Evolutionary conservation across 2,797 vertebrate genomes (phyloP).

Genomic region (Heliangelus exortis): DNA sequence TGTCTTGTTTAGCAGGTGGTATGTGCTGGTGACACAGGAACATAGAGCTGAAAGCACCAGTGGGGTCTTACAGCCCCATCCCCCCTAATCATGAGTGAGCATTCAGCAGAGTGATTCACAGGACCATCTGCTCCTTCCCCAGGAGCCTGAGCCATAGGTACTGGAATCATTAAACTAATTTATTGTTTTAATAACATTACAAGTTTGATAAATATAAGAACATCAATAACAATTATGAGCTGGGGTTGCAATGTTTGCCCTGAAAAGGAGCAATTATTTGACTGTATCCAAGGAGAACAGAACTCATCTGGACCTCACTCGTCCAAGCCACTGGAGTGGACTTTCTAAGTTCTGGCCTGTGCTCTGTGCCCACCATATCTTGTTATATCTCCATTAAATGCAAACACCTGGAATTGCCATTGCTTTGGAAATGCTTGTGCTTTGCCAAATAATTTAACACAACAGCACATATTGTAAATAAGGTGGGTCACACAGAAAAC

Average conservation of each 20-base stretch:
- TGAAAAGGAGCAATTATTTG: not conserved
- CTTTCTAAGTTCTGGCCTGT: not conserved
- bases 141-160: not conserved
- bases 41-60: not conserved
- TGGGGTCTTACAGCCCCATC: not conserved
- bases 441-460: not conserved
- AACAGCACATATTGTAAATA: not conserved
- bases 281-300: not conserved
- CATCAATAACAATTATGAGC: not conserved
- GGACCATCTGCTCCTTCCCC: not conserved
- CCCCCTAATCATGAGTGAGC: not conserved
- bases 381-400: not conserved
- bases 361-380: not conserved
- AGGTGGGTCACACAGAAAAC: conserved; percentile 32
- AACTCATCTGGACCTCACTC: not conserved
- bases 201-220: not conserved
- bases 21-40: not conserved
- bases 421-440: not conserved
- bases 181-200: not conserved
- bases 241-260: not conserved
- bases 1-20: not conserved
- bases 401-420: not conserved
- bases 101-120: not conserved
- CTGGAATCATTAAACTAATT: not conserved
- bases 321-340: too few species aligned